These are phyloP conservation scores for Montipora foliosa DNA, from an alignment of 64 coral and sea anemone genomes.

Conservation along the genomic window DNA sequence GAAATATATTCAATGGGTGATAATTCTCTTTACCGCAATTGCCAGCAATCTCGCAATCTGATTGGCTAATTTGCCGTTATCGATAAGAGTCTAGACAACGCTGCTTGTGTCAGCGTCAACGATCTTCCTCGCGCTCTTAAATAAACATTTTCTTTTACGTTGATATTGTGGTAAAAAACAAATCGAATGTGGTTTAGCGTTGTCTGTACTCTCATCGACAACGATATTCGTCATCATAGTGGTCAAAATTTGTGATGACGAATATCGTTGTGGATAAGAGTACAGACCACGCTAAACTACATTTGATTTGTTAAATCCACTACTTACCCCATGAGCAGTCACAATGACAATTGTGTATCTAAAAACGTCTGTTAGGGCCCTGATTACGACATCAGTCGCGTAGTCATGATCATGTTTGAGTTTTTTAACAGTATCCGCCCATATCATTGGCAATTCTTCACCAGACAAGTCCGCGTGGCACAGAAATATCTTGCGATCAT, in stretches of 20 bases:
- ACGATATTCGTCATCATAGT: too few species aligned
- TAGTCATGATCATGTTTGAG: constrained; percentile 16
- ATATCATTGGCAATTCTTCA: constrained; percentile 25
- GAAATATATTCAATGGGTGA: background rate
- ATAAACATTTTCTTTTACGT: too few species aligned
- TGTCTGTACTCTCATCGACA: too few species aligned
- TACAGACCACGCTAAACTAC: too few species aligned
- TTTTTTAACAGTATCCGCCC: constrained; percentile 50
- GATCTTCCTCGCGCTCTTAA: too few species aligned
- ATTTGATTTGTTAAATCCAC: background rate
- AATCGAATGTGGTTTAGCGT: too few species aligned
- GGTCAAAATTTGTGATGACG: too few species aligned
- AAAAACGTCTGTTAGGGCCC: constrained; percentile 53
- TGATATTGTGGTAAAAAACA: too few species aligned
- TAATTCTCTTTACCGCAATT: background rate
- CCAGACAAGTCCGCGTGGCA: constrained; percentile 62
- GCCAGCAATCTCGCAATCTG: background rate
- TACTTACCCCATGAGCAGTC: constrained; percentile 79
- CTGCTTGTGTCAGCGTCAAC: too few species aligned
- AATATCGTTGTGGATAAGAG: too few species aligned
- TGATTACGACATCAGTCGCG: constrained; percentile 52
- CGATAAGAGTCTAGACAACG: too few species aligned
- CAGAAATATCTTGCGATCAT: constrained; percentile 20
- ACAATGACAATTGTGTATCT: constrained; percentile 56
- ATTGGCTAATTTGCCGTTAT: background rate